Evolutionary conservation across 1,140 invertebrate genomes (phyloP).

Genomic region (Hypothenemus hampei): DNA sequence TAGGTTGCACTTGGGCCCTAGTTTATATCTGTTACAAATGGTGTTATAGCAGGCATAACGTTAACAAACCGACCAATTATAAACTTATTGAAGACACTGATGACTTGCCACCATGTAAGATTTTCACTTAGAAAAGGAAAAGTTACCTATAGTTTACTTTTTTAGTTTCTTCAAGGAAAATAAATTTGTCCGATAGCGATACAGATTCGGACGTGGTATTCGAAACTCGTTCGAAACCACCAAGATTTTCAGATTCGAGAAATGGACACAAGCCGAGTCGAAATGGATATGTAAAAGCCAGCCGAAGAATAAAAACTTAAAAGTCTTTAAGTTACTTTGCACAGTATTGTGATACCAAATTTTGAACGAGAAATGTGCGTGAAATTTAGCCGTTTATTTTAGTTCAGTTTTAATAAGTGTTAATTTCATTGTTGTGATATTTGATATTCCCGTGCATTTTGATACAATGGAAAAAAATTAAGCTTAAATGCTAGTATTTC

Average conservation of each 20-base stretch:
- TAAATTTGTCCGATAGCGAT: constrained; percentile 66
- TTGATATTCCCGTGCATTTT: too few species aligned
- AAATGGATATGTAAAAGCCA: constrained; percentile 51
- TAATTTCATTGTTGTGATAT: too few species aligned
- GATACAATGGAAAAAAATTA: too few species aligned
- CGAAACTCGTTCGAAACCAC: constrained; percentile 55
- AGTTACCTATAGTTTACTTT: background rate
- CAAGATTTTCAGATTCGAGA: constrained; percentile 46
- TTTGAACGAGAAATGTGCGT: background rate
- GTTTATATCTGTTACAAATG: constrained; percentile 61
- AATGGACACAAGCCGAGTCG: constrained; percentile 49
- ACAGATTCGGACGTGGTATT: constrained; percentile 70
- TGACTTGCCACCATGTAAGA: constrained; percentile 51
- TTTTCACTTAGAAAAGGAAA: constrained; percentile 1
- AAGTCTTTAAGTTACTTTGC: background rate
- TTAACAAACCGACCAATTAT: constrained; percentile 53
- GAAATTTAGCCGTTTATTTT: too few species aligned
- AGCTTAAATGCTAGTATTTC: too few species aligned
- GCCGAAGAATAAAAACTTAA: constrained; percentile 52
- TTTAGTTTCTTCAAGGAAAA: constrained; percentile 52
- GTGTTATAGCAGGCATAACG: constrained; percentile 48
- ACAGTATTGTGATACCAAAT: constrained; percentile 24
- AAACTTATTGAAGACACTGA: constrained; percentile 58
- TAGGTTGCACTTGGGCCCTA: constrained; percentile 64
- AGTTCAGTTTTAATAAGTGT: too few species aligned